A percentile compares a stretch with the other conserved stretches of the same genome.
phyloP scores from a whole-genome alignment of 1,140 invertebrate species.

The Bombus picipes region DNA sequence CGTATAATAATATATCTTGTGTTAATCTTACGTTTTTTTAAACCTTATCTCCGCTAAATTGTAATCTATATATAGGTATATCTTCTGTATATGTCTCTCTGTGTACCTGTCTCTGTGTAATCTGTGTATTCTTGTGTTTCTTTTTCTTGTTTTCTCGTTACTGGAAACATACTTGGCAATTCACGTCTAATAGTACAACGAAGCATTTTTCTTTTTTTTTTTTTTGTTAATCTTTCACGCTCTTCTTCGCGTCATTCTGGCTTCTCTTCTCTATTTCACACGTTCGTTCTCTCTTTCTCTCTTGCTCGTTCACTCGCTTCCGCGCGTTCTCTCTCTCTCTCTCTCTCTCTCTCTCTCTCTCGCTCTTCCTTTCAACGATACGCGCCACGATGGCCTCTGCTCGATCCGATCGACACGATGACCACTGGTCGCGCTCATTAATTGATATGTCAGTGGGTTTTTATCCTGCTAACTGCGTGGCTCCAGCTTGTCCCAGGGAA shows the following conservation, averaged over 20 bases:
- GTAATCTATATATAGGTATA: slow-evolving; percentile 72
- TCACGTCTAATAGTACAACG: slow-evolving; percentile 82
- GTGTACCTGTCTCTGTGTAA: slow-evolving; percentile 23
- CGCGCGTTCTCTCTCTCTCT: background rate
- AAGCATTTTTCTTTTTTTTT: slow-evolving; percentile 75
- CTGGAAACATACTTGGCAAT: slow-evolving; percentile 82
- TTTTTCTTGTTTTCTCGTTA: slow-evolving; percentile 63
- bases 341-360: background rate
- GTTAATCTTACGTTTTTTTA: slow-evolving; percentile 64
- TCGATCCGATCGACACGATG: slow-evolving; percentile 67
- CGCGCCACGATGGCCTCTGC: slow-evolving; percentile 24
- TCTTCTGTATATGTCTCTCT: slow-evolving; percentile 63
- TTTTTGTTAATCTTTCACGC: slow-evolving; percentile 15
- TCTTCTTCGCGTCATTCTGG: slow-evolving; percentile 1
- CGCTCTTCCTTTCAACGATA: slow-evolving; percentile 21
- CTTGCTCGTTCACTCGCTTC: background rate
- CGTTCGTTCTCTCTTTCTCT: background rate
- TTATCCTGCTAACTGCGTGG: slow-evolving; percentile 76
- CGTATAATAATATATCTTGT: slow-evolving; percentile 74
- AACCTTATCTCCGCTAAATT: slow-evolving; percentile 71
- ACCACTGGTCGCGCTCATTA: slow-evolving; percentile 58
- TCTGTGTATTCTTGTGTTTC: slow-evolving; percentile 28
- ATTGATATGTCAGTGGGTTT: slow-evolving; percentile 76
- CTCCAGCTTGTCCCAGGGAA: slow-evolving; percentile 75
- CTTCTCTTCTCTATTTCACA: background rate